Percentiles rank a stretch among this genome's conserved stretches.
These are phyloP conservation scores for Porites australiensis DNA, from an alignment of 64 coral and sea anemone species.

Conservation along the genomic window DNA sequence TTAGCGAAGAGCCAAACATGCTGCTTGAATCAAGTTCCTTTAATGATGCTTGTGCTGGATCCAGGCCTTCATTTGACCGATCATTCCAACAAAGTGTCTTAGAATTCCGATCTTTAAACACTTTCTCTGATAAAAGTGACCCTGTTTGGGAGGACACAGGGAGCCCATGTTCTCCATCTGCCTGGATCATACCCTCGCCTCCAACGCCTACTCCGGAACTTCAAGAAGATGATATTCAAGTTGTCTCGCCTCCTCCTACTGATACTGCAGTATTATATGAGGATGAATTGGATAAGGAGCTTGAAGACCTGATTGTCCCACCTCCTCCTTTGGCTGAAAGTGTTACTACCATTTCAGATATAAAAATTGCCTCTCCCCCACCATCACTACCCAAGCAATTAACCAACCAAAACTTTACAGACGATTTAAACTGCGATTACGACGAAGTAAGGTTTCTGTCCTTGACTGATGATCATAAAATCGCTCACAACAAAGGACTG, in stretches of 20 bases:
- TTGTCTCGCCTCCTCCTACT: conserved; percentile 72
- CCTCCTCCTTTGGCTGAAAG: conserved; percentile 65
- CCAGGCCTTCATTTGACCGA: background rate
- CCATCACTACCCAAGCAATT: background rate
- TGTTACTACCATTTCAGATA: conserved; percentile 2
- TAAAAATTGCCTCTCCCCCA: conserved; percentile 79
- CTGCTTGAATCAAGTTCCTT: background rate
- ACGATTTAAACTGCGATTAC: background rate
- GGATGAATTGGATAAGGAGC: conserved; percentile 54
- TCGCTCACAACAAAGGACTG: background rate
- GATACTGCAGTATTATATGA: background rate
- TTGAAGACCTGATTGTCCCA: conserved; percentile 76
- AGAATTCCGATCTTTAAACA: background rate
- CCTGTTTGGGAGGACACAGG: background rate
- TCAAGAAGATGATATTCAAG: conserved; percentile 57
- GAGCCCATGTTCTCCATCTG: conserved; percentile 40
- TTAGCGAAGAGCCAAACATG: background rate
- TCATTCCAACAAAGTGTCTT: background rate
- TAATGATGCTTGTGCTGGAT: background rate
- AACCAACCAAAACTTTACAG: background rate
- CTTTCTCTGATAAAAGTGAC: background rate
- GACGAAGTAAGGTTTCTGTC: conserved; percentile 1
- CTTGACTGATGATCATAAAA: conserved; percentile 18
- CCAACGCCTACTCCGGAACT: conserved; percentile 74
- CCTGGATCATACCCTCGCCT: conserved; percentile 87